Conservation (phyloP, 37 sponge, comb jelly and placozoan species). For the Chondrilla cf. caribensis region DNA sequence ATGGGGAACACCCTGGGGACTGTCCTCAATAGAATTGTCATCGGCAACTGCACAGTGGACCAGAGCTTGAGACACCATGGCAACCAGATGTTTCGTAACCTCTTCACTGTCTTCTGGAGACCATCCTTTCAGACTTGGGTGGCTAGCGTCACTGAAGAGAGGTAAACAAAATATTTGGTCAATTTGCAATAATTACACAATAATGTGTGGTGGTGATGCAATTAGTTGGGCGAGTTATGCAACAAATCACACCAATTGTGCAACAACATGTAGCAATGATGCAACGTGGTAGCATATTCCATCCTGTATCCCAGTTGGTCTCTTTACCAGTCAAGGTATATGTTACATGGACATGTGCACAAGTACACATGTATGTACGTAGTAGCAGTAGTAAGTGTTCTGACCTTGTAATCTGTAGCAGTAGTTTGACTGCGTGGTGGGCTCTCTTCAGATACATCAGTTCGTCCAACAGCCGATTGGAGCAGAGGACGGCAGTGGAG, state of each 20-base stretch:
- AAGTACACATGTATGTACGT: background rate
- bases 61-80: slow-evolving; percentile 13
- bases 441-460: slow-evolving; percentile 44
- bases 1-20: background rate
- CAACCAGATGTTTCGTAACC: slow-evolving; percentile 18
- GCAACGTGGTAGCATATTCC: too few relatives aligned
- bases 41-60: background rate
- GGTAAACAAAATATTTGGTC: background rate
- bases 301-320: too few relatives aligned
- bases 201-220: background rate
- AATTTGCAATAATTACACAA: background rate
- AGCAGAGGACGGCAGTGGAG: slow-evolving; percentile 14
- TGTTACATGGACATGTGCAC: too few relatives aligned
- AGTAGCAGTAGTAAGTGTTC: background rate
- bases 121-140: slow-evolving; percentile 68
- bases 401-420: slow-evolving; percentile 65
- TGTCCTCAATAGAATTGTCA: background rate
- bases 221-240: too few relatives aligned
- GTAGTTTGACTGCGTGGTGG: slow-evolving; percentile 39
- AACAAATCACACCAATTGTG: too few relatives aligned
- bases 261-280: too few relatives aligned
- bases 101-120: slow-evolving; percentile 7
- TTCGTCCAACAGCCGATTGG: background rate
- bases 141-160: slow-evolving; percentile 29
- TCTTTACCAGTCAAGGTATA: too few relatives aligned